Evolutionary conservation across 1,140 invertebrate genomes (phyloP), one percentile per base, ranked within the genome.

Genomic region (Popillia japonica): DNA sequence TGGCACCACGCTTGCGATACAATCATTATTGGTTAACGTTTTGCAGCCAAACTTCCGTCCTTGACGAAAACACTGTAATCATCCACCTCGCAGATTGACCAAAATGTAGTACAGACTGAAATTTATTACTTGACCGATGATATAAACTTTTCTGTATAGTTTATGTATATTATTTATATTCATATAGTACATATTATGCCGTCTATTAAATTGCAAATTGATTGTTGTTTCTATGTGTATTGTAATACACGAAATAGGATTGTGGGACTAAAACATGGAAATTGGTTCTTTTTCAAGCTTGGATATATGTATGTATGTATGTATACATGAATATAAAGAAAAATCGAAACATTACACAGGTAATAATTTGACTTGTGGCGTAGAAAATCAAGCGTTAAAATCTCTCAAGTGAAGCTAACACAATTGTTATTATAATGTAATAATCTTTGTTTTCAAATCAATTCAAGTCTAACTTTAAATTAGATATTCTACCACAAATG

Each of bases 1-100:
- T 68, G 61, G 61, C 61, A 68, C 9, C 61, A 22, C 20, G 11
- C 61, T 27, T 11, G 14, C 61, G 61, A 68, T 68, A 68, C 22
- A 68, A 68, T 68, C 61, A 68, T 22, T 68, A 68, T 34, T 68
- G 61, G 61, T 68, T 34, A 68, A 68, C 61, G 27, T 34, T 68
- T 68, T 68, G 20, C 61, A 68, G 22, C 61, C 27, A 27, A 68
- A 68, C 27, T 68, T 68, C 20, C 61, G 61, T 34, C 61, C 61
- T 68, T 68, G 61, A 20, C 61, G 17, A 68, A 34, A 34, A 20
- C 22, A 68, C 20, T 34, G 11, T 34, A 68, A 68, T 68, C 61
- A 34, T 34, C 27, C 61, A 10, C 8, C 61, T 68, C 27, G 22
- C 11, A 34, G 61, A 27, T 34, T 27, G 61, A 68, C 61, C 20